A percentile compares a stretch with the other conserved stretches of the same genome.
Conservation (phyloP, 2,888 invertebrate species). For the Pinctada fucata region DNA sequence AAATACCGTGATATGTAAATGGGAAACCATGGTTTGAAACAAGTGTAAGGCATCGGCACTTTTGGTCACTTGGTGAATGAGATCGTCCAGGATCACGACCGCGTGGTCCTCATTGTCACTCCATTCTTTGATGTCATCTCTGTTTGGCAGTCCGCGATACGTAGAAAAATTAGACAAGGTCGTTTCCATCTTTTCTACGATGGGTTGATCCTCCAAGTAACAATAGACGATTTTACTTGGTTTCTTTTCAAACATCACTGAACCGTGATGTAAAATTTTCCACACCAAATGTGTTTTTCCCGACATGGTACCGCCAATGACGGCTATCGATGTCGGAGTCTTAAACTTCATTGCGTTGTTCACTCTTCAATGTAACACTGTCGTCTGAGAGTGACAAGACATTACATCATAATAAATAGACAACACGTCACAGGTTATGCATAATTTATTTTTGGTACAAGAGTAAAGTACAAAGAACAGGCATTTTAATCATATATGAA, state of each 20-base stretch:
- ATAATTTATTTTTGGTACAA: too few relatives aligned
- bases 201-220: not conserved
- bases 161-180: not conserved
- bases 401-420: too few relatives aligned
- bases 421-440: too few relatives aligned
- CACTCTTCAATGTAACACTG: too few relatives aligned
- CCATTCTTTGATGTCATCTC: slow-evolving; percentile 27
- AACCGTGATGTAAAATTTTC: slow-evolving; percentile 5
- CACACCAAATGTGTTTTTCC: not conserved
- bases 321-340: not conserved
- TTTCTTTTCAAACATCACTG: slow-evolving; percentile 8
- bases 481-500: too few relatives aligned
- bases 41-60: slow-evolving; percentile 14
- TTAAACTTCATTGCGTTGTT: slow-evolving; percentile 5
- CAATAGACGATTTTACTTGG: slow-evolving; percentile 12
- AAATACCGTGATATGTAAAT: too few relatives aligned
- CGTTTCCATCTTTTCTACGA: slow-evolving; percentile 10
- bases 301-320: slow-evolving; percentile 2
- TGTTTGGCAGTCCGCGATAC: not conserved
- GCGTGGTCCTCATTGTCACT: slow-evolving; percentile 5
- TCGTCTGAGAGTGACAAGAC: too few relatives aligned
- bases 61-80: not conserved
- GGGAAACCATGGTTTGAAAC: not conserved
- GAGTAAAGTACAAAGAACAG: too few relatives aligned
- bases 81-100: slow-evolving; percentile 23